Evolutionary conservation across 1,140 invertebrate genomes (phyloP), one percentile per base, ranked within the genome.

Genomic region (Uloborus diversus): DNA sequence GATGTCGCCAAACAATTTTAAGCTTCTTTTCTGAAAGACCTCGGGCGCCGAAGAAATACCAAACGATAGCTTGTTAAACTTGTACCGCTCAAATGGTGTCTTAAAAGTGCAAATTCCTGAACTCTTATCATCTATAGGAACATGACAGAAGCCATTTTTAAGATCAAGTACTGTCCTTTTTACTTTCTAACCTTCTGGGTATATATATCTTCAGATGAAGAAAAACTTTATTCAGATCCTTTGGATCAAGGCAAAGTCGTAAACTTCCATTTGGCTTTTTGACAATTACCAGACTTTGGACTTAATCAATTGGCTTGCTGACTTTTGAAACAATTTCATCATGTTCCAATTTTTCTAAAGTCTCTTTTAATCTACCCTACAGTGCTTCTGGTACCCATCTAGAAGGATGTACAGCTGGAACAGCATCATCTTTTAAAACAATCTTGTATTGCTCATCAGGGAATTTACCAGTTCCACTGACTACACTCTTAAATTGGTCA

Each of bases 171-270:
- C 57, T 32, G 57, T 27, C 57, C 30, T 61, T 27, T 61, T 61
- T 61, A 61, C 57, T 27, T 61, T 61, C 57, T 61, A 61, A 61
- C 30, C 25, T 61, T 27, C 57, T n/a, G n/a, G n/a, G n/a, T 61
- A 28, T 7, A 14, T 28, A 61, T 61, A 61, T 61, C 57, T 13
- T 61, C 30, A 14, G 57, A 13, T 7, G 57, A 61, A 32, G 57
- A 27, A 61, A 61, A 35, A 80, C 82, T 61, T 73, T 49, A 79
- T 87, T 87, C 28, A 87, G 75, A 64, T 76, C 27, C 69, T 64
- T 59, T 13, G 82, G 83, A 62, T 84, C 82, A 13, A 84, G 61
- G 61, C 81, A 81, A 9, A 84, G 27, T 64, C 81, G 62, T 7
- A 78, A 25, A 28, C 79, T 59, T 27, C 69, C 76, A 66, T 66